Conservation (phyloP, 2,888 invertebrate genomes). For the Drosophila colorata region DNA sequence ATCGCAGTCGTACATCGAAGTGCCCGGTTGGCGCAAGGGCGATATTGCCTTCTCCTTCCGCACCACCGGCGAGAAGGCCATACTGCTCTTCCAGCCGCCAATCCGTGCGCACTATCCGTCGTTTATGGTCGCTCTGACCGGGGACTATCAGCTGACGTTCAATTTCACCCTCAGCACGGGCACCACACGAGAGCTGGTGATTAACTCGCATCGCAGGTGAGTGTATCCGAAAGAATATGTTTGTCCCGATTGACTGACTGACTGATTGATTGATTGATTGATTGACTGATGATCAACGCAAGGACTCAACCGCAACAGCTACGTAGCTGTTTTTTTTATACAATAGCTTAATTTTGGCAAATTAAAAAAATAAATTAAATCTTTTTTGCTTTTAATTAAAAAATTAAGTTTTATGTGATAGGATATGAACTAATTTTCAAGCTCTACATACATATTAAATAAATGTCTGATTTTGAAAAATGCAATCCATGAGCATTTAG, state of each 20-base stretch:
- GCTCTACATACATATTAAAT: no score
- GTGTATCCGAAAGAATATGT: neutral
- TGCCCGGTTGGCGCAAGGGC: slow-evolving; percentile 96
- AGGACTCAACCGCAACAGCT: neutral
- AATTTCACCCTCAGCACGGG: slow-evolving; percentile 95
- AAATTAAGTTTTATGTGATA: no score
- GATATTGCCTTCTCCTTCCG: slow-evolving; percentile 97
- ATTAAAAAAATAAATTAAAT: no score
- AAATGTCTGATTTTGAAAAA: no score
- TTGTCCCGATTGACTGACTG: neutral
- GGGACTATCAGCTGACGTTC: slow-evolving; percentile 94
- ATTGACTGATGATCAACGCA: slow-evolving; percentile 1
- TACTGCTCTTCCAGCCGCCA: slow-evolving; percentile 95
- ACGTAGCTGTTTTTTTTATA: no score
- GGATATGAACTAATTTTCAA: no score
- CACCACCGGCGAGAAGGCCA: slow-evolving; percentile 95
- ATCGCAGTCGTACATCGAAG: slow-evolving; percentile 95
- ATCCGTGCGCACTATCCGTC: slow-evolving; percentile 95
- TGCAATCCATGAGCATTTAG: no score
- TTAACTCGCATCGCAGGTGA: slow-evolving; percentile 90
- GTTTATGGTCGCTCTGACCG: slow-evolving; percentile 95
- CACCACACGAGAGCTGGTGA: slow-evolving; percentile 92
- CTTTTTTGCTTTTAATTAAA: no score
- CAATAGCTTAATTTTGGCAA: no score
- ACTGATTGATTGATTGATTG: neutral